Evolutionary conservation across 2,797 vertebrate genomes (phyloP).

Genomic region (Triplophysa bombifrons): DNA sequence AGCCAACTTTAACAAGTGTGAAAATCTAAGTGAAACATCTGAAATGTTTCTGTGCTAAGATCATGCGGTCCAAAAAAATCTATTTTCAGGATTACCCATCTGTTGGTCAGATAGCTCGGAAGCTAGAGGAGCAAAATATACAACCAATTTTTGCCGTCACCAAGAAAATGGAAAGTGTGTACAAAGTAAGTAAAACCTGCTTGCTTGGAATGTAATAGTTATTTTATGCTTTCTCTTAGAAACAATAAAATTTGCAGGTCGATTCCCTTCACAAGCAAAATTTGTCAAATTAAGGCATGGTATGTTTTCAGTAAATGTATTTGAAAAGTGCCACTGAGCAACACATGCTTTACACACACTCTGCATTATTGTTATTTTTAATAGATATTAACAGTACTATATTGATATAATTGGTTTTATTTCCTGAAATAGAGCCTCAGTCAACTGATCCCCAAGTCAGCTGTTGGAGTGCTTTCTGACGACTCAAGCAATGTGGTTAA

Average conservation of each 20-base stretch:
- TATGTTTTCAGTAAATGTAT: too few species aligned
- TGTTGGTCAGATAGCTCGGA: constrained; percentile 88
- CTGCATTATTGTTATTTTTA: too few species aligned
- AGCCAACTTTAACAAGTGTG: too few species aligned
- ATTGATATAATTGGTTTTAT: background rate
- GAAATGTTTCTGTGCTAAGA: background rate
- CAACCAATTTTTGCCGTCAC: constrained; percentile 98
- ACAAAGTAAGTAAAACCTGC: constrained; percentile 73
- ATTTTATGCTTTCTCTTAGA: too few species aligned
- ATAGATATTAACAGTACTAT: too few species aligned
- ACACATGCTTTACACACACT: too few species aligned
- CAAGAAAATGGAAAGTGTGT: constrained; percentile 73
- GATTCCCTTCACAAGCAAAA: too few species aligned
- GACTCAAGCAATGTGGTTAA: constrained; percentile 91
- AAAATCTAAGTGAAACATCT: too few species aligned
- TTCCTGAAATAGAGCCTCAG: constrained; percentile 83
- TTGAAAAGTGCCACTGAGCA: too few species aligned
- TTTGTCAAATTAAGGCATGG: too few species aligned
- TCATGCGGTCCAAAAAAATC: too few species aligned
- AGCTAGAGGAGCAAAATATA: constrained; percentile 88
- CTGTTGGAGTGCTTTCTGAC: constrained; percentile 82
- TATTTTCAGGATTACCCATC: constrained; percentile 89
- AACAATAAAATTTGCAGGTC: too few species aligned
- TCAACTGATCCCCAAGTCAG: constrained; percentile 92
- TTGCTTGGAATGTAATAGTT: background rate